A percentile compares a stretch with the other conserved stretches of the same genome.
Evolutionary conservation across 2,113 vertebrate genomes (phyloP).

Genomic region (Geococcyx californianus): DNA sequence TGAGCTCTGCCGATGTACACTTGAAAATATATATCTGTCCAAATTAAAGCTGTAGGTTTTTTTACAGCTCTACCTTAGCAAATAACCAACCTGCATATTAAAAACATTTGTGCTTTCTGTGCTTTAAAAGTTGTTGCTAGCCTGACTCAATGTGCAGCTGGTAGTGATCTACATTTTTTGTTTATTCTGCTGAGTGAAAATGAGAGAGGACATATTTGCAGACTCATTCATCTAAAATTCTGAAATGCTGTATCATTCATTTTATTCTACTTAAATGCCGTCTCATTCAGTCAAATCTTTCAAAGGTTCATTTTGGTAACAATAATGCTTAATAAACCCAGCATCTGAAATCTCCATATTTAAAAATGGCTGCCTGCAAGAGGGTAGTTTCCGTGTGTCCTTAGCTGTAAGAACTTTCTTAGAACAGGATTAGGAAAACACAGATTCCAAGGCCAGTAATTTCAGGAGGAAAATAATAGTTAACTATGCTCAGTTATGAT

Average conservation of each 20-base stretch:
- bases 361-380: not conserved
- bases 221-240: conserved; percentile 25
- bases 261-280: conserved; percentile 18
- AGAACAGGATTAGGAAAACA: not conserved
- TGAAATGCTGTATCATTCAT: not conserved
- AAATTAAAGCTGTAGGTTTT: not conserved
- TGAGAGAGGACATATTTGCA: conserved; percentile 12
- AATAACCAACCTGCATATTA: not conserved
- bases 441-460: not conserved
- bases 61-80: not conserved
- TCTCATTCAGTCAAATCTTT: not conserved
- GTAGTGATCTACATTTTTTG: conserved; percentile 30
- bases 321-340: conserved; percentile 5
- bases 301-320: not conserved
- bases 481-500: not conserved
- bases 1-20: not conserved
- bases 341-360: not conserved
- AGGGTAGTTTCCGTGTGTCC: not conserved
- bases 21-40: not conserved
- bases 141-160: conserved; percentile 20
- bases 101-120: not conserved
- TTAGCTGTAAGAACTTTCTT: not conserved
- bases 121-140: conserved; percentile 1
- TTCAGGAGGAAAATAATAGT: not conserved
- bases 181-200: conserved; percentile 48